Evolutionary conservation across 2,113 vertebrate species (phyloP).

Genomic region (Chaetops frenatus): DNA sequence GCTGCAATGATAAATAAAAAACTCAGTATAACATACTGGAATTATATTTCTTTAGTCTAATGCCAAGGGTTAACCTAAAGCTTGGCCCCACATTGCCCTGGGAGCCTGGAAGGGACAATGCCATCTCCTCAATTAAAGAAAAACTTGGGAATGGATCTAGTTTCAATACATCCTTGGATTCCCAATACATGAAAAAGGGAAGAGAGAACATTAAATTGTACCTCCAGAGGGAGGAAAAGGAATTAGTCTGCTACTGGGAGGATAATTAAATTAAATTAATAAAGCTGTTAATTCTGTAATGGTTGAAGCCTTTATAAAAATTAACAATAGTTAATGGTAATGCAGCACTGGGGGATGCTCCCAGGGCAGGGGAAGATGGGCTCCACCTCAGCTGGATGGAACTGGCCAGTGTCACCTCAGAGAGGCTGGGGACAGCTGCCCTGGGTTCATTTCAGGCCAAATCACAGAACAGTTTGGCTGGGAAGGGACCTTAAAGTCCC

Average conservation of each 20-base stretch:
- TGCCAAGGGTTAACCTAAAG: background rate
- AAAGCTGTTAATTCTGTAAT: background rate
- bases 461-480: accelerated
- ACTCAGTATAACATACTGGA: background rate
- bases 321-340: accelerated
- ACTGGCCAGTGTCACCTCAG: background rate
- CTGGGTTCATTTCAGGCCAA: background rate
- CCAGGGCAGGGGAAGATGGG: background rate
- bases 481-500: background rate
- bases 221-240: background rate
- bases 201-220: background rate
- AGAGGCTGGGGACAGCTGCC: background rate
- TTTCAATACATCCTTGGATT: background rate
- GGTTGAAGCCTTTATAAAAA: background rate
- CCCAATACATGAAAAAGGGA: background rate
- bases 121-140: background rate
- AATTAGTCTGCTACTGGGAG: background rate
- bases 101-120: background rate
- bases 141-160: background rate
- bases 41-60: background rate
- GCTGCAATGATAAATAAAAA: background rate
- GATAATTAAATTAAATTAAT: background rate
- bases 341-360: background rate
- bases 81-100: background rate
- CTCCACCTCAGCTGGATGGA: background rate